Evolutionary conservation across 1,140 invertebrate species (phyloP), one percentile per base, ranked within the genome.

Genomic region (Lordiphosa clarofinis): DNA sequence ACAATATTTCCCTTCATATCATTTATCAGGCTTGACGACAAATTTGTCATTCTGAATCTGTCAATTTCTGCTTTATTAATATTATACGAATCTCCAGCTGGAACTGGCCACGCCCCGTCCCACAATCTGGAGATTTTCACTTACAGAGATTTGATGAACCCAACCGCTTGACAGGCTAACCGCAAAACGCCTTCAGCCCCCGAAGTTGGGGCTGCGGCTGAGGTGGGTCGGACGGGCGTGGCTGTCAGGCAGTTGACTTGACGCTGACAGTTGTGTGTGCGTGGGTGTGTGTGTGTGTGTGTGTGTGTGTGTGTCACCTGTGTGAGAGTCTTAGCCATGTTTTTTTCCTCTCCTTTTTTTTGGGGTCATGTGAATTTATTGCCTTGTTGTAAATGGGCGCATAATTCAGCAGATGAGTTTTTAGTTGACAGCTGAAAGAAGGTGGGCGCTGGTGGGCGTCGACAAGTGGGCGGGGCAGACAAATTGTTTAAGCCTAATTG

Each of bases 61-160:
- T 84, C 78, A 84, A 84, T 84, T 84, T 78, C 78, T 84, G 78
- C 73, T 84, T 84, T 84, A 84, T 84, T 84, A 84, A 84, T 84
- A 82, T 84, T 84, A 73, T 73, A 73, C 73, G 65, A 73, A 53
- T 47, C 52, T 9, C 43, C 24, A 11, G 21, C 39, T 57, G 15
- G 50, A 37, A 21, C 48, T 38, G 53, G 43, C 46, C 56, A 73
- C 56, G 40, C 44, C 56, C 40, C 33, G 21, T 12, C 40, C 24
- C 21, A 38, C 43, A 28, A 35, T 42, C 24, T 7, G 50, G 15
- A 56, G 56, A 78, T 69, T 78, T 78, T 78, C 73, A 78, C 73
- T 78, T 78, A 76, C 73, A 59, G 54, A 76, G 73, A 76, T 76
- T 76, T 76, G 73, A 76, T 76, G 73, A 75, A 71, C 73, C 73